Evolutionary conservation across 2,797 vertebrate genomes (phyloP).

Genomic region (Anguilla pacifica): DNA sequence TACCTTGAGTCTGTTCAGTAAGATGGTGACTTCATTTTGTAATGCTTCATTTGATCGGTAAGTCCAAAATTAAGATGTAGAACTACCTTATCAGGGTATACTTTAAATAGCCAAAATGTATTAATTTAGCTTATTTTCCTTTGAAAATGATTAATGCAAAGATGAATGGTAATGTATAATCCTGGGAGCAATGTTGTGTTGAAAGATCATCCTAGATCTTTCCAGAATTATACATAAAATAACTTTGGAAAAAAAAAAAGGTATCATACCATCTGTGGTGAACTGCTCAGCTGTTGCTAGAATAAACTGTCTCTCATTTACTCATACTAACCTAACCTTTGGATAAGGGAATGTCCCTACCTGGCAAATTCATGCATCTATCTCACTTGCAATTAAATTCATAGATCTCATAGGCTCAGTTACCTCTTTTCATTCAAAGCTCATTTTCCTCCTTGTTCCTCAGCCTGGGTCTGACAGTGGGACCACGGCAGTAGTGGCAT

Average conservation of each 20-base stretch:
- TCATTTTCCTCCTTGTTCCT: conserved; percentile 1
- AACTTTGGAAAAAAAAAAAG: neutral
- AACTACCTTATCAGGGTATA: too few species aligned
- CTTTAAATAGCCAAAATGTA: too few species aligned
- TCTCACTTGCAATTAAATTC: neutral
- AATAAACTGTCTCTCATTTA: too few species aligned
- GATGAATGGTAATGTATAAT: neutral
- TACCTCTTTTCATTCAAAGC: neutral
- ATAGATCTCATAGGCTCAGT: neutral
- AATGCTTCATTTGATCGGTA: neutral
- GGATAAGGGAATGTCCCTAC: neutral
- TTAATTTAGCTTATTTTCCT: too few species aligned
- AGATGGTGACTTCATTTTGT: neutral
- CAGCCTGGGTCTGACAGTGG: conserved; percentile 98
- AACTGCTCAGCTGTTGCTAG: neutral
- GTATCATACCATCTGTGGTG: neutral
- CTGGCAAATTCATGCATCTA: neutral
- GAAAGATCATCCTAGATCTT: neutral
- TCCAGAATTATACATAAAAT: neutral
- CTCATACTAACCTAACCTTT: neutral
- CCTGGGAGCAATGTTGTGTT: neutral
- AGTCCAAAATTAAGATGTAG: too few species aligned
- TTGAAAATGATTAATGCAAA: too few species aligned
- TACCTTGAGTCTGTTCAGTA: neutral
- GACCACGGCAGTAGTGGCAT: conserved; percentile 93